Conservation (phyloP, 2,113 vertebrate genomes). For the Promerops cafer region DNA sequence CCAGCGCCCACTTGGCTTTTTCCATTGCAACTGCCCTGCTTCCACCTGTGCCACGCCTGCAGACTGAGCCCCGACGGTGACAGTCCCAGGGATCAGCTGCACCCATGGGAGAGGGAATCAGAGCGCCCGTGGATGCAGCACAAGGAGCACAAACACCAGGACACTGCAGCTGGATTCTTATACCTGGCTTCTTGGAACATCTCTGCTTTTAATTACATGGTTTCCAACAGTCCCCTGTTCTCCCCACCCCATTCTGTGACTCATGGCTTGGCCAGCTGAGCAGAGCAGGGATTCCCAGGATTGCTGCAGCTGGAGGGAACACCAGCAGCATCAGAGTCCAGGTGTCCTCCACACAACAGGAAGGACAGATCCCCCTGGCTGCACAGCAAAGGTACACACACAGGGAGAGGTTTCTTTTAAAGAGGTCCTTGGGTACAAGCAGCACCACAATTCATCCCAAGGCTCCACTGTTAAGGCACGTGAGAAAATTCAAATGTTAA, state of each 20-base stretch:
- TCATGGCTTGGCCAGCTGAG: neutral
- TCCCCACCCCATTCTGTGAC: neutral
- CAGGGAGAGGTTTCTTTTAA: neutral
- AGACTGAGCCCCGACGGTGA: rapidly evolving
- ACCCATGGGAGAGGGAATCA: neutral
- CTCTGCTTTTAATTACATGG: neutral
- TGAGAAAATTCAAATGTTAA: neutral
- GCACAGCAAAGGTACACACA: neutral
- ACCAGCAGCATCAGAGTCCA: neutral
- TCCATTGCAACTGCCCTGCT: neutral
- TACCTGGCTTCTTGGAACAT: neutral
- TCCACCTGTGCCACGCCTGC: neutral
- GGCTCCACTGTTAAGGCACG: rapidly evolving
- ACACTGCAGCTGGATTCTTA: rapidly evolving
- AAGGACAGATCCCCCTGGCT: neutral
- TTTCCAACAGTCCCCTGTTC: neutral
- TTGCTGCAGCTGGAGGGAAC: neutral
- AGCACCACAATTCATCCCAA: neutral
- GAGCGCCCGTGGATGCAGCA: rapidly evolving
- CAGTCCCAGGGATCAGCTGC: neutral
- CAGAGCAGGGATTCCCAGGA: neutral
- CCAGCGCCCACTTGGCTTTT: neutral
- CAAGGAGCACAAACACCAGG: neutral
- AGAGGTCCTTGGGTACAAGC: neutral
- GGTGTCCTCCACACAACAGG: neutral